Evolutionary conservation across 2,888 invertebrate species (phyloP), one percentile per base, ranked within the genome.

Genomic region (Trilocha varians): DNA sequence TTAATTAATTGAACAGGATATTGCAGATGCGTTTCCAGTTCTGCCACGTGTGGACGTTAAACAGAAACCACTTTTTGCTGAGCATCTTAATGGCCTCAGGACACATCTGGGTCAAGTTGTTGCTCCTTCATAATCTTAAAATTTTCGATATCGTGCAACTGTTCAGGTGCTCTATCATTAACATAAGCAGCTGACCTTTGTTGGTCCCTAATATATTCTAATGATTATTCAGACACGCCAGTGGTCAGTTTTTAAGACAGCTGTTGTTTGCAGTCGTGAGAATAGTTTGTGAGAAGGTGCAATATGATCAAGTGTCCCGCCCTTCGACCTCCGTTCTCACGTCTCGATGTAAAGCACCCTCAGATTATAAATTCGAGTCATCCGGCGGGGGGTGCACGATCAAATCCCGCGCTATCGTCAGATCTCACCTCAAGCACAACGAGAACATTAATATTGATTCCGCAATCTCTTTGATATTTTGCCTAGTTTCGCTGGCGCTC

Each of bases 401-500:
- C 65, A 64, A 59, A 68, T 64, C 63, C 67, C n/a, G 62, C 73
- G 60, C 61, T 55, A 58, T 57, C 55, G 16, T 36, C 33, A 32
- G 43, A 42, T 58, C 56, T 60, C 64, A 60, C 63, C 70, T 78
- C 78, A 82, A 82, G 79, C 72, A 76, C 76, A 79, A 82, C 77
- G 80, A 75, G 73, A 64, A 65, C 74, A 79, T 84, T 78, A 84
- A 82, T 82, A 83, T 82, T 82, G 80, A 84, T 80, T 70, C 67
- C 70, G 65, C 59, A 65, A 64, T 68, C 70, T 68, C 80, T 76
- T 75, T 76, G 76, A 72, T 66, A 62, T 74, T 78, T 73, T 73
- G 71, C 75, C 73, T 65, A 62, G 56, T 72, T 70, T 75, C 73
- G 70, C 69, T 65, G 57, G 65, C 56, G 65, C 69, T 65, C 57